Percentiles rank a stretch among this genome's conserved stretches.
Conservation (phyloP, 2,797 vertebrate genomes). For the Anguilla pacifica region DNA sequence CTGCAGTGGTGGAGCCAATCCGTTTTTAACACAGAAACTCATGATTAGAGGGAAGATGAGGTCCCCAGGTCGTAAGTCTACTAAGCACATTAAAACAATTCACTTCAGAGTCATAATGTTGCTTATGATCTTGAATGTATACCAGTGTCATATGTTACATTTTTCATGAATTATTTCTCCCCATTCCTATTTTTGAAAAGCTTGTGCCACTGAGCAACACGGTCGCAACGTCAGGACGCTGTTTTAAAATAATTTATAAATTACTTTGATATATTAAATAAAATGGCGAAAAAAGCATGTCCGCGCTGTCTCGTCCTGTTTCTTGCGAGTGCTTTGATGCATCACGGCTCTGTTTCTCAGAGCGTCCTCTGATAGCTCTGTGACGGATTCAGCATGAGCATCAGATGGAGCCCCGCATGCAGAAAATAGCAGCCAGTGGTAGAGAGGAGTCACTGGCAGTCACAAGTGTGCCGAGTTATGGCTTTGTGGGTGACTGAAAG, state of each 20-base stretch:
- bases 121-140: not conserved
- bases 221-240: constrained; percentile 15
- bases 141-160: not conserved
- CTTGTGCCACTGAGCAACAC: not conserved
- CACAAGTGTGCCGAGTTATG: not conserved
- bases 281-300: not conserved
- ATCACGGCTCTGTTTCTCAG: not conserved
- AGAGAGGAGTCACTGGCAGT: not conserved
- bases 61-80: not conserved
- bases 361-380: not conserved
- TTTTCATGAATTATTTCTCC: not conserved
- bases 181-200: not conserved
- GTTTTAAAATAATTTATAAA: constrained; percentile 33
- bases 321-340: not conserved
- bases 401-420: not conserved
- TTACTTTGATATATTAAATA: constrained; percentile 30
- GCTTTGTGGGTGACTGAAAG: not conserved
- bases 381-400: not conserved
- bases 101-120: not conserved
- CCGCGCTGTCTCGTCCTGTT: not conserved
- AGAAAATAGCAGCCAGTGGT: too few species aligned
- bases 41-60: not conserved
- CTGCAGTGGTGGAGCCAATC: not conserved
- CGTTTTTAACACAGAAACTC: not conserved
- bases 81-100: not conserved